A percentile compares a stretch with the other conserved stretches of the same genome.
These are phyloP conservation scores for Oxyteleia sp. DNA, from an alignment of 2,888 invertebrate genomes.

Conservation along the genomic window DNA sequence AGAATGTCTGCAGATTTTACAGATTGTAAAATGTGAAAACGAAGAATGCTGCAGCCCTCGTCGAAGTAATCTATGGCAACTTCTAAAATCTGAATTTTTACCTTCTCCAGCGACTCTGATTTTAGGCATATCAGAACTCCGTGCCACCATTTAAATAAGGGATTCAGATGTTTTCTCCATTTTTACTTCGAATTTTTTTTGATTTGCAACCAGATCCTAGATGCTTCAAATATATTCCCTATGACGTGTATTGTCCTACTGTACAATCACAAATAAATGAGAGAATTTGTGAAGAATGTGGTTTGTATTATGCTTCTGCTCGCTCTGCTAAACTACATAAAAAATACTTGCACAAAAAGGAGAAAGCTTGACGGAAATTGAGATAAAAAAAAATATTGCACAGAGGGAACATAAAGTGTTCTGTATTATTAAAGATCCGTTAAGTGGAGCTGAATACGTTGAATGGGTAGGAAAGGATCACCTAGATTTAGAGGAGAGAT, in stretches of 20 bases:
- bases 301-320: slow-evolving; percentile 1
- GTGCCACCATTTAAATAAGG: neutral
- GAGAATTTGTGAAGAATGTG: neutral
- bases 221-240: slow-evolving; percentile 6
- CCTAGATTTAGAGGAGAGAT: neutral
- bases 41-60: slow-evolving; percentile 23
- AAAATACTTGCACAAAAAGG: neutral
- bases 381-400: neutral
- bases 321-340: too few relatives aligned
- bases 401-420: neutral
- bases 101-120: slow-evolving; percentile 20
- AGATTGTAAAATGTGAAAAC: slow-evolving; percentile 35
- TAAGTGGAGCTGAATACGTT: neutral
- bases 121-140: neutral
- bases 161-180: slow-evolving; percentile 2
- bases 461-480: neutral
- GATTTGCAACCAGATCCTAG: neutral
- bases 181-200: neutral
- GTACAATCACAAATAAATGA: slow-evolving; percentile 11
- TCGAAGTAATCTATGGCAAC: slow-evolving; percentile 11
- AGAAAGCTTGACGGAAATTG: neutral
- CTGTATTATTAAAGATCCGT: neutral
- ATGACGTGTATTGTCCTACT: slow-evolving; percentile 15
- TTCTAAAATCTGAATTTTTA: slow-evolving; percentile 30
- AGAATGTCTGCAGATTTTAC: slow-evolving; percentile 60